Conservation (phyloP, 2,888 invertebrate species). For the Mesopsocus fuscifrons region DNA sequence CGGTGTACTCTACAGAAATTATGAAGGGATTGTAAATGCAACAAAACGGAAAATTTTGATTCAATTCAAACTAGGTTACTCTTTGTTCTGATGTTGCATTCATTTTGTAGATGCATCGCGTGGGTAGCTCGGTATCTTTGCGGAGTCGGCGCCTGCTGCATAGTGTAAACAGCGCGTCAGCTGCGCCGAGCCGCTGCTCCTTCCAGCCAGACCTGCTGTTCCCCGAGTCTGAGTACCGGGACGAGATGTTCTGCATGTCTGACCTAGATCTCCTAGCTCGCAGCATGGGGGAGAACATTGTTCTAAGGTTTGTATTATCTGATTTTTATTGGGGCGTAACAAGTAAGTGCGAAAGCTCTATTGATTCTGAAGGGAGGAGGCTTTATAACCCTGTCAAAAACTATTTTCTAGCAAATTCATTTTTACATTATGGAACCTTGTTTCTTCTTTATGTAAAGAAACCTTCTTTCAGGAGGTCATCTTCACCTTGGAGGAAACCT, state of each 20-base stretch:
- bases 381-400: no score
- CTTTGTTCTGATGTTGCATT: background rate
- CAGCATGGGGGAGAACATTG: no score
- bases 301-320: no score
- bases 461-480: no score
- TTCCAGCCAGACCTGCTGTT: conserved; percentile 7
- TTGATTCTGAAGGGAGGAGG: no score
- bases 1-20: background rate
- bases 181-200: conserved; percentile 14
- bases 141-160: conserved; percentile 13
- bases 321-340: background rate
- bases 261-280: conserved; percentile 14
- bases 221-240: conserved; percentile 5
- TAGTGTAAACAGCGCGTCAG: no score
- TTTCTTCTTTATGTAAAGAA: no score
- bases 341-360: background rate
- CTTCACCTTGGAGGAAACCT: no score
- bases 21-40: background rate
- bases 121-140: conserved; percentile 15
- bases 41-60: background rate
- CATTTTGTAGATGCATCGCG: conserved; percentile 11
- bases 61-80: no score
- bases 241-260: conserved; percentile 15
- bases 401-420: no score
- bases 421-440: no score